Evolutionary conservation across 2,888 invertebrate genomes (phyloP).

Genomic region (Zaprionus obscuricornis): DNA sequence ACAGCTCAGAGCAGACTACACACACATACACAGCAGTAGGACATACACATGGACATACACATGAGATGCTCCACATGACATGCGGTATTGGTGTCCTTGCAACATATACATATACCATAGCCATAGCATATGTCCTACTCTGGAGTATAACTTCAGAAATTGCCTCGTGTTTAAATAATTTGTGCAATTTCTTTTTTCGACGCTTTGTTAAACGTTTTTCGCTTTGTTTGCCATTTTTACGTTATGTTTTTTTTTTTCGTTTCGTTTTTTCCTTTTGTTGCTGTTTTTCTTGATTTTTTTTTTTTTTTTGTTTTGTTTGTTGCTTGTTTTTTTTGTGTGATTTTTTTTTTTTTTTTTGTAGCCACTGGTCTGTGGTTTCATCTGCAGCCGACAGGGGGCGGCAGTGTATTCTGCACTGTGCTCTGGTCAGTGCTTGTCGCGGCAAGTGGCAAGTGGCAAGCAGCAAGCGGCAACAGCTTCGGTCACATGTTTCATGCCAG

Average conservation of each 20-base stretch:
- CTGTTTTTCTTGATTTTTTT: conserved; percentile 17
- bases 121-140: too few species aligned
- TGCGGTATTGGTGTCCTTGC: conserved; percentile 23
- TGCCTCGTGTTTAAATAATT: conserved; percentile 68
- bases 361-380: conserved; percentile 65
- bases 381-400: conserved; percentile 70
- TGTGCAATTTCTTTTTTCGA: conserved; percentile 36
- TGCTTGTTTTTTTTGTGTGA: background rate
- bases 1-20: too few species aligned
- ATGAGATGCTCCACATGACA: background rate
- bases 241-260: conserved; percentile 8
- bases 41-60: too few species aligned
- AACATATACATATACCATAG: too few species aligned
- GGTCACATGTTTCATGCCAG: conserved; percentile 76
- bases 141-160: conserved; percentile 49
- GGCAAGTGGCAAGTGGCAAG: conserved; percentile 7
- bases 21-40: too few species aligned
- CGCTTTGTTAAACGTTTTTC: conserved; percentile 46
- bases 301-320: conserved; percentile 10
- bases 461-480: conserved; percentile 25
- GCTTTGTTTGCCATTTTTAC: conserved; percentile 44
- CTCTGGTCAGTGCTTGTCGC: conserved; percentile 43
- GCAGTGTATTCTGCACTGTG: conserved; percentile 30
- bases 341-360: conserved; percentile 8
- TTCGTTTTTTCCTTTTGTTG: too few species aligned